Evolutionary conservation across 2,797 vertebrate genomes (phyloP).

Genomic region (Lacerta agilis): DNA sequence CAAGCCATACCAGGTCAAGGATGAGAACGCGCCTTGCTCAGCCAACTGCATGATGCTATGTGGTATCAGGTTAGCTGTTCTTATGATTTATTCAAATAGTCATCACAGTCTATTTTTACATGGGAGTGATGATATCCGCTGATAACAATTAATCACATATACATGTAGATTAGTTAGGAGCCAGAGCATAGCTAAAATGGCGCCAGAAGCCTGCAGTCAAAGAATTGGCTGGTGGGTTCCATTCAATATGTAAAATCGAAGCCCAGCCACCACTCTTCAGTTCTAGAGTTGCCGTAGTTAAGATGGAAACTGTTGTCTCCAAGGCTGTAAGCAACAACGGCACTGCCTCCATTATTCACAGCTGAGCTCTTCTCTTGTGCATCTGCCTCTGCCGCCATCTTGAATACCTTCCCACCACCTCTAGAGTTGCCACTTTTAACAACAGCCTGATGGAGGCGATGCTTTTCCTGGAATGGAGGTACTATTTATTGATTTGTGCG

Average conservation of each 20-base stretch:
- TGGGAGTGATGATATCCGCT: slow-evolving; percentile 64
- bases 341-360: too few species aligned
- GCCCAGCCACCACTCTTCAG: not conserved
- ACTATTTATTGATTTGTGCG: not conserved
- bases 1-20: slow-evolving; percentile 54
- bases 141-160: slow-evolving; percentile 72
- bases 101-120: slow-evolving; percentile 75
- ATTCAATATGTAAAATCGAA: not conserved
- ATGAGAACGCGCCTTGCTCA: slow-evolving; percentile 59
- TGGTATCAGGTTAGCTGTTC: slow-evolving; percentile 57
- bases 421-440: not conserved
- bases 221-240: not conserved
- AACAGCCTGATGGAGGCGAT: not conserved
- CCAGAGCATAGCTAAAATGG: slow-evolving; percentile 58
- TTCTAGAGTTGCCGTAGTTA: too few species aligned
- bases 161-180: slow-evolving; percentile 61
- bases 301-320: too few species aligned
- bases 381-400: too few species aligned
- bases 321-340: too few species aligned
- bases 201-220: not conserved
- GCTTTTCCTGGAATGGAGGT: not conserved
- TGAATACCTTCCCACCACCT: too few species aligned
- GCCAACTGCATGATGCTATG: slow-evolving; percentile 65
- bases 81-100: slow-evolving; percentile 74
- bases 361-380: too few species aligned